phyloP scores from a whole-genome alignment of 2,797 vertebrate genomes.

The Microtus californicus region DNA sequence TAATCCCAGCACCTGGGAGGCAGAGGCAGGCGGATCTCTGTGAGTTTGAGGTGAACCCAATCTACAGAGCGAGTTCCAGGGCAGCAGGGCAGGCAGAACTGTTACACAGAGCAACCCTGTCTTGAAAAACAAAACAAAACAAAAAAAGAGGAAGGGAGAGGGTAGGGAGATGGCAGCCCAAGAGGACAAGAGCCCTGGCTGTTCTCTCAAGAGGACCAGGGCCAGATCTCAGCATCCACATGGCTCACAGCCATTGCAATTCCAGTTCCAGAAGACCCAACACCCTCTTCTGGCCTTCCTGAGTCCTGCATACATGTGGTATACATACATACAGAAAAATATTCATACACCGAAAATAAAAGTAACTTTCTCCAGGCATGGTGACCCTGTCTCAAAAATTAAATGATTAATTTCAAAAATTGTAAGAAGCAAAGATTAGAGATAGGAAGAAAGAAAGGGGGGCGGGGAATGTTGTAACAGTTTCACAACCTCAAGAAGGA shows the following conservation, averaged over 20 bases:
- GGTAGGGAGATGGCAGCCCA: neutral
- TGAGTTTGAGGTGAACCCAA: too few relatives aligned
- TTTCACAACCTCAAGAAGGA: neutral
- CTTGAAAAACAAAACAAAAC: too few relatives aligned
- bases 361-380: neutral
- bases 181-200: neutral
- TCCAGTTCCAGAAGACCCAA: neutral
- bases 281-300: neutral
- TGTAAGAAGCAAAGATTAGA: neutral
- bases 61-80: too few relatives aligned
- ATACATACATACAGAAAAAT: neutral
- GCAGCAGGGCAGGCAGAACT: too few relatives aligned
- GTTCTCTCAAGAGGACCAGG: neutral
- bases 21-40: too few relatives aligned
- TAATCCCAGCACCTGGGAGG: too few relatives aligned
- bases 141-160: neutral
- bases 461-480: neutral
- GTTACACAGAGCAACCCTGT: too few relatives aligned
- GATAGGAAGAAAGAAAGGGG: neutral
- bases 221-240: neutral
- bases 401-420: neutral
- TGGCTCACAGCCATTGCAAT: neutral
- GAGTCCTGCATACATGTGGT: neutral
- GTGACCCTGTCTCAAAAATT: neutral
- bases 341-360: neutral